A percentile compares a stretch with the other conserved stretches of the same genome.
These are phyloP conservation scores for Thereva unica DNA, from an alignment of 2,888 invertebrate genomes.

Conservation along the genomic window DNA sequence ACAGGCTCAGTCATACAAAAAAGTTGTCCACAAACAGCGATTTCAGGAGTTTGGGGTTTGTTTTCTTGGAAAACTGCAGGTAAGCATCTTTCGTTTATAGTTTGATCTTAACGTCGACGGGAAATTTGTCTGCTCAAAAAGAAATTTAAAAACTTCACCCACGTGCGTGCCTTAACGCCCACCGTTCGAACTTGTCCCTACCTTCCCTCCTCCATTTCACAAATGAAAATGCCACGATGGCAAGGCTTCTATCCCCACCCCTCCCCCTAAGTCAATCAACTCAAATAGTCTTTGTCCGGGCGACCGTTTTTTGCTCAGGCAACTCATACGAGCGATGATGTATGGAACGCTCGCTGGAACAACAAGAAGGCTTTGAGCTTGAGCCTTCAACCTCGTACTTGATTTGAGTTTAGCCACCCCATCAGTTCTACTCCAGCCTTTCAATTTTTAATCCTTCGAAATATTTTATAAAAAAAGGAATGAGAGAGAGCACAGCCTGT, in stretches of 20 bases:
- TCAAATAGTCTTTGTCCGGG: conserved; percentile 36
- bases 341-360: conserved; percentile 15
- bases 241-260: conserved; percentile 2
- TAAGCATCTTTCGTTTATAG: no score
- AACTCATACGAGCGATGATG: conserved; percentile 37
- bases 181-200: conserved; percentile 29
- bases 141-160: no score
- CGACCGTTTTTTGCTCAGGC: conserved; percentile 30
- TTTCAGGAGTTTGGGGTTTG: no score
- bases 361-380: conserved; percentile 30
- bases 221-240: conserved; percentile 31
- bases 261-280: conserved; percentile 4
- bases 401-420: conserved; percentile 32
- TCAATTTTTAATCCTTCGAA: conserved; percentile 43
- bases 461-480: conserved; percentile 41
- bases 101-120: no score
- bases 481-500: conserved; percentile 16
- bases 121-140: no score
- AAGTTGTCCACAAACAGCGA: no score
- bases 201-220: conserved; percentile 16
- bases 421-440: conserved; percentile 34
- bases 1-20: no score
- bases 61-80: no score
- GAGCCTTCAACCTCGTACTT: conserved; percentile 35
- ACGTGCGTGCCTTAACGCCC: conserved; percentile 8